phyloP scores from a whole-genome alignment of 2,888 invertebrate genomes.

The Megalurothrips usitatus region DNA sequence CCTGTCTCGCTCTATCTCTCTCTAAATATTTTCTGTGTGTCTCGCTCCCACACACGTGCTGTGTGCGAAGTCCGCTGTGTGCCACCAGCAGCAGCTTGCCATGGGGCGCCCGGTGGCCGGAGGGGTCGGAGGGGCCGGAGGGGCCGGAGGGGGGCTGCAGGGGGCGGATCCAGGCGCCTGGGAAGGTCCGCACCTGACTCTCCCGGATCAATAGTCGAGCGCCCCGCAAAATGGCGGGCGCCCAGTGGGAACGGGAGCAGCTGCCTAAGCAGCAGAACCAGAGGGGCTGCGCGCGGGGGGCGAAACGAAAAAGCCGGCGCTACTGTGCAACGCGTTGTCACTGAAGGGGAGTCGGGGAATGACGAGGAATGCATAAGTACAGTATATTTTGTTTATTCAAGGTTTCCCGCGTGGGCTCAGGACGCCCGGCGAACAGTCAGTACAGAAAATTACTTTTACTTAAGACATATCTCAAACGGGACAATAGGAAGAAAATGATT shows the following conservation, averaged over 20 bases:
- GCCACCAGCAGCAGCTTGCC: background rate
- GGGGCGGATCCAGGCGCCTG: background rate
- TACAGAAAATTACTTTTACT: too few relatives aligned
- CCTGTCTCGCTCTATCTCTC: too few relatives aligned
- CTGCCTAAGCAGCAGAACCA: slow-evolving; percentile 18
- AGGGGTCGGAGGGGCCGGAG: background rate
- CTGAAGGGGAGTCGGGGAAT: background rate
- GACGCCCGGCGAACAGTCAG: too few relatives aligned
- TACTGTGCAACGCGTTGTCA: background rate
- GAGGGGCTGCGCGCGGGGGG: background rate
- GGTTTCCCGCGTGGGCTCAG: too few relatives aligned
- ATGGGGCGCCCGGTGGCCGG: background rate
- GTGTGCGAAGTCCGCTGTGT: background rate
- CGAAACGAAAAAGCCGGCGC: background rate
- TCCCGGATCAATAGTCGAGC: slow-evolving; percentile 4
- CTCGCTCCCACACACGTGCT: too few relatives aligned
- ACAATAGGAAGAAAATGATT: too few relatives aligned
- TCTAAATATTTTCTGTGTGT: too few relatives aligned
- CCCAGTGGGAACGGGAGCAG: slow-evolving; percentile 9
- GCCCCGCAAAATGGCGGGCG: slow-evolving; percentile 1
- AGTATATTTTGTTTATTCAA: too few relatives aligned
- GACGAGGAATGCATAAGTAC: too few relatives aligned
- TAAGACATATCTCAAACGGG: too few relatives aligned
- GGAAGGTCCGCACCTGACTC: slow-evolving; percentile 18
- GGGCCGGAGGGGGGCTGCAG: background rate